A percentile compares a stretch with the other conserved stretches of the same genome.
These are phyloP conservation scores for Danaus chrysippus DNA, from an alignment of 2,888 invertebrate genomes.

Conservation along the genomic window DNA sequence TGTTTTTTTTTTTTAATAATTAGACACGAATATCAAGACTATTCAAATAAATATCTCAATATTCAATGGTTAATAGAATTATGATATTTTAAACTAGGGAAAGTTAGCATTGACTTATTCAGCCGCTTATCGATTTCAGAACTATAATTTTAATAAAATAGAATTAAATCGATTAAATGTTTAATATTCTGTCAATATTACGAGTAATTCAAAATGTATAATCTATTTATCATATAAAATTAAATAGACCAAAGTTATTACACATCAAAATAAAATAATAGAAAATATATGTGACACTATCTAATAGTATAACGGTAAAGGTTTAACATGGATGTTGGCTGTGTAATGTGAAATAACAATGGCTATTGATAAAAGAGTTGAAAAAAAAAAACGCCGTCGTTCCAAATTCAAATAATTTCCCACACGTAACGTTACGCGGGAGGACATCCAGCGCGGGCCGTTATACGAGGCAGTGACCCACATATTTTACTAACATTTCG, in stretches of 20 bases:
- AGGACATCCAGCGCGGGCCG: slow-evolving; percentile 73
- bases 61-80: slow-evolving; percentile 34
- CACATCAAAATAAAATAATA: background rate
- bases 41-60: slow-evolving; percentile 19
- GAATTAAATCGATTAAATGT: background rate
- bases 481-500: slow-evolving; percentile 56
- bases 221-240: no score
- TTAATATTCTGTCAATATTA: no score
- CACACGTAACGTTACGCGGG: slow-evolving; percentile 79
- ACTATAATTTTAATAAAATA: slow-evolving; percentile 8
- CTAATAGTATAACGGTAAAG: slow-evolving; percentile 36
- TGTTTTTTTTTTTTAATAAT: no score
- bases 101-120: slow-evolving; percentile 51
- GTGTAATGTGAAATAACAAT: slow-evolving; percentile 66
- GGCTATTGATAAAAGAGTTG: slow-evolving; percentile 61
- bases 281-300: slow-evolving; percentile 8
- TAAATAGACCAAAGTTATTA: no score
- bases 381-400: slow-evolving; percentile 56
- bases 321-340: slow-evolving; percentile 45
- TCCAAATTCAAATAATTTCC: slow-evolving; percentile 79
- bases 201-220: no score
- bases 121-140: slow-evolving; percentile 15
- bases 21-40: slow-evolving; percentile 27
- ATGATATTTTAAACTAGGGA: slow-evolving; percentile 63
- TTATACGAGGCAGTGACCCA: slow-evolving; percentile 77